Base-by-base conservation (phyloP, 2,888 invertebrate genomes). In the Rhyacophila evoluta region DNA sequence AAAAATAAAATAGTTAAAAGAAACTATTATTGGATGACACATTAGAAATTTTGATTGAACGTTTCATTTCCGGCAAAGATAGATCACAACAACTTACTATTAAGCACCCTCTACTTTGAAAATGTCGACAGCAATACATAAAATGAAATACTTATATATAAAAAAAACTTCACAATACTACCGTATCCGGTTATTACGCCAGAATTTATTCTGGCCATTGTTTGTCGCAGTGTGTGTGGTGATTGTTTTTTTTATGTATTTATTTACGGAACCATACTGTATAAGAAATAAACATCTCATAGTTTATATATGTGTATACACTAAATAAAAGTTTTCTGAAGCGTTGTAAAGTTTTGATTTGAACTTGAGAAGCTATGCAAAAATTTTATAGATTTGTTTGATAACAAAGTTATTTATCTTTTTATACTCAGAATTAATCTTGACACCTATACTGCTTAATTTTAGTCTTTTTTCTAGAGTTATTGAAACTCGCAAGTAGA, bases 51-150 rank as follows among this genome's bases (percentile, higher is more conserved):
- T 4, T 8, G 55, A 55, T 25, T 55, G 55, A 55, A 25, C 2
- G 1, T 55, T 55, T 55, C 55, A 55, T 55, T 55, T 55, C 55
- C 55, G 55, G 6, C 10, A 19, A 19, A 55, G 55, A 55, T 55
- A 55, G 25, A 55, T 12, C 55, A 55, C 55, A n/a, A 19, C 19
- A 3, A 19, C 55, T 55, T 19, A 55, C 19, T 8, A 55, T 55
- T 19, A 25, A 55, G 25, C 55, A 55, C 55, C 55, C 55, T 55
- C 55, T 55, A 19, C 55, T 55, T 55, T 55, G 15, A 55, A 55
- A 25, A 2, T 55, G 55, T 55, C 10, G 55, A 55, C 55, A 19
- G 19, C 55, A n/a, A n/a, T n/a, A 19, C 19, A 33, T 33, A 4
- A 55, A 25, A 55, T 55, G 55, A 25, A 55, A 25, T 41, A 41